Base-by-base conservation (phyloP, 2,797 vertebrate genomes). In the Mallotus villosus region DNA sequence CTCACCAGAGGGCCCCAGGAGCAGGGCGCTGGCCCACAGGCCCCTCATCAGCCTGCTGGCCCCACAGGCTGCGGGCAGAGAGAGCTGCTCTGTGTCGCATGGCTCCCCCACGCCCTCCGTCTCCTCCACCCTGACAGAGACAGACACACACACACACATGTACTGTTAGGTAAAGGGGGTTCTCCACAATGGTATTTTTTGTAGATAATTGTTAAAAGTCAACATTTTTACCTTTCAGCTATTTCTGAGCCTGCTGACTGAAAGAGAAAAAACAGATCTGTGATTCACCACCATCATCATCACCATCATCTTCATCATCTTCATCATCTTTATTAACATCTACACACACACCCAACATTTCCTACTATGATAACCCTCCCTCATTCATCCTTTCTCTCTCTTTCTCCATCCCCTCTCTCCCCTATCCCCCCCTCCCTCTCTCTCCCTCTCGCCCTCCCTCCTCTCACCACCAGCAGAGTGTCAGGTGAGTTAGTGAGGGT, bases 21-120 rank as follows among this genome's bases (percentile, higher is more conserved):
- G 93, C 32, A 95, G 78, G 0, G 95, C 94, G 0, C 91, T 92
- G 34, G 94, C 94, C 97, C 97, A 99, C 67, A 98, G 87, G 0
- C 92, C 93, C 68, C 90, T 89, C 79, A 98, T 90, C 73, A 98
- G 90, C 49, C 93, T 93, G 89, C 96, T 98, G 87, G 95, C 90
- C 62, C 90, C 88, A 74, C 96, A 96, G 70, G 74, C 84, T 37
- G 88, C 81, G 58, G 94, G 95, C 83, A 99, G 88, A 87, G 92
- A 96, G 89, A 99, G 93, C 89, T 96, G 94, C n/a, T 87, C 89
- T 0, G 96, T 96, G 78, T 97, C 96, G 81, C 94, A 92, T 0
- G 96, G 97, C 78, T 95, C 92, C 34, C 97, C 91, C 67, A 97
- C 94, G 12, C 97, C 96, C 53, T 98, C 96, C 0, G 95, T 93